Evolutionary conservation across 2,888 invertebrate genomes (phyloP), one percentile per base, ranked within the genome.

Genomic region (Tholera decimalis): DNA sequence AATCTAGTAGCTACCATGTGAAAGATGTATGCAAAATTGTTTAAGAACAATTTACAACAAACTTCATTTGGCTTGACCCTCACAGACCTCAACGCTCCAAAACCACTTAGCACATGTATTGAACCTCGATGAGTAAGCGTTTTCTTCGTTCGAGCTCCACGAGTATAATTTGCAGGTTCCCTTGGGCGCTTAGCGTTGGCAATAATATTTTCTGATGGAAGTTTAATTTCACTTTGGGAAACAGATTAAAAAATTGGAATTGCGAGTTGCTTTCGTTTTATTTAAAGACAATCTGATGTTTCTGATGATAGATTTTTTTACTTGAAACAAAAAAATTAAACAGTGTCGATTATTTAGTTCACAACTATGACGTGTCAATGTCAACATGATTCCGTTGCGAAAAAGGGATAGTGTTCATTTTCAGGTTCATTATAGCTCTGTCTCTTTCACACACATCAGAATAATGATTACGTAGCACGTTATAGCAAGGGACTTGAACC

Each of bases 61-160:
- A n/a, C n/a, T n/a, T n/a, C n/a, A 30, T 68, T 57, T 49, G 49
- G 5, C 30, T 37, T n/a, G 47, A 43, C 28, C 47, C 22, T 8
- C n/a, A 7, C 30, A 55, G n/a, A 47, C 5, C n/a, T 30, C 13
- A 11, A 47, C n/a, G 43, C n/a, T 30, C 26, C 7, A 30, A 56
- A 68, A 28, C 49, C n/a, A 50, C 69, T 68, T 50, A 44, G 13
- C 13, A 9, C n/a, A 13, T 41, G 47, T 37, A 49, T 65, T 44
- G 35, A n/a, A 2, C 13, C 4, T 8, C 41, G 20, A 57, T 58
- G 24, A 67, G 37, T 56, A 50, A 66, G 69, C 58, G 20, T 8
- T 53, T 66, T 18, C 26, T 43, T 13, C n/a, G n/a, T n/a, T n/a
- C n/a, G n/a, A n/a, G 30, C 35, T 43, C 57, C 18, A n/a, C 24